A percentile compares a stretch with the other conserved stretches of the same genome.
phyloP scores from a whole-genome alignment of 2,797 vertebrate species.

The Nannoperca australis region DNA sequence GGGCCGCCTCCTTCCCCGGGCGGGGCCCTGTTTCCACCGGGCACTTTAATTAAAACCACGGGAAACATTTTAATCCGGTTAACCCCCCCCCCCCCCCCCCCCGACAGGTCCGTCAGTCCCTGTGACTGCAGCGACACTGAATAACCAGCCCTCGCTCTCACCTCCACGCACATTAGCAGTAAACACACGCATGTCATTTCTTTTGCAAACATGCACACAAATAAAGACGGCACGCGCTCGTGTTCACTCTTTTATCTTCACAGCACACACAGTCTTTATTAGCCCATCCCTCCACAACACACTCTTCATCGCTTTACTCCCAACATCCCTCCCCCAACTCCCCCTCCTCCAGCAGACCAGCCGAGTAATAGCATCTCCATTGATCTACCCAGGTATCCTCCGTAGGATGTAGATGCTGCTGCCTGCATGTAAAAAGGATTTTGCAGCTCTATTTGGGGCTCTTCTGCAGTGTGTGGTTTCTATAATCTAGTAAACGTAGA shows the following conservation, averaged over 20 bases:
- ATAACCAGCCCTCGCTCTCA: slow-evolving; percentile 11
- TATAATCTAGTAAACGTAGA: slow-evolving; percentile 13
- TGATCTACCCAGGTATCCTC: slow-evolving; percentile 54
- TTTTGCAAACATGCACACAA: slow-evolving; percentile 8
- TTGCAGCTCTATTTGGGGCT: slow-evolving; percentile 9
- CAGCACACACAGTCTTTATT: slow-evolving; percentile 55
- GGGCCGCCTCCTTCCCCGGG: too few species aligned
- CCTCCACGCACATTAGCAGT: not conserved
- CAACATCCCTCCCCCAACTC: not conserved
- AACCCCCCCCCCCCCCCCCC: too few species aligned
- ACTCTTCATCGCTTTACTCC: slow-evolving; percentile 38
- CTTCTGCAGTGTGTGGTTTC: slow-evolving; percentile 3
- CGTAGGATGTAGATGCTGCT: slow-evolving; percentile 24
- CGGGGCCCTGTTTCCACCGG: too few species aligned
- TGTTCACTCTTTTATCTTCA: slow-evolving; percentile 58
- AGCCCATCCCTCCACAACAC: slow-evolving; percentile 23
- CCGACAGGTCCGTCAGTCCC: slow-evolving; percentile 10
- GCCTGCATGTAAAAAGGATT: slow-evolving; percentile 48
- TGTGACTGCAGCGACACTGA: slow-evolving; percentile 13
- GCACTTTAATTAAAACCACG: too few species aligned
- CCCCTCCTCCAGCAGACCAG: slow-evolving; percentile 22
- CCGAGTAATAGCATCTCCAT: slow-evolving; percentile 31
- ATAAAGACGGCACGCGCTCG: slow-evolving; percentile 19
- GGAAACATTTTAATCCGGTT: too few species aligned
- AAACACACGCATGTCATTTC: not conserved